These are phyloP conservation scores for Caerostris darwini DNA, from an alignment of 1,140 invertebrate species.

Conservation along the genomic window DNA sequence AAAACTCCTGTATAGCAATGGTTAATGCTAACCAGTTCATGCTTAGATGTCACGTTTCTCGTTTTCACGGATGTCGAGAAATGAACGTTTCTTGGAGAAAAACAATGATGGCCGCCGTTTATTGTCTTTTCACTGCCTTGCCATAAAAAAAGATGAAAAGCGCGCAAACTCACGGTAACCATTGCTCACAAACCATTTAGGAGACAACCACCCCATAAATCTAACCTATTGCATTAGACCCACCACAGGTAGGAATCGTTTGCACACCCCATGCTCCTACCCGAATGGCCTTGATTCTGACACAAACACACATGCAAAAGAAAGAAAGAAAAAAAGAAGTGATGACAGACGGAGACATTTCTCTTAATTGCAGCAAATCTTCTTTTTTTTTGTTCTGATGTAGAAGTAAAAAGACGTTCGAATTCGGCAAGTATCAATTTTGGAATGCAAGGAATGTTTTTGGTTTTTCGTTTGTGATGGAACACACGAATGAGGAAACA, in stretches of 20 bases:
- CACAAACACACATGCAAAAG: neutral
- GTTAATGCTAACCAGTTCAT: no score
- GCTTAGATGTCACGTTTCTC: no score
- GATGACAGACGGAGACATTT: conserved; percentile 23
- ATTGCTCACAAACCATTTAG: neutral
- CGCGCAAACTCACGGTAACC: no score
- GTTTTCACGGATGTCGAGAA: no score
- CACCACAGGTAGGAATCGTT: neutral
- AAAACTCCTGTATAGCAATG: no score
- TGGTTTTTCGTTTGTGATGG: neutral
- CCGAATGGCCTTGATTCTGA: neutral
- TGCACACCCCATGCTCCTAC: neutral
- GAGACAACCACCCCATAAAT: neutral
- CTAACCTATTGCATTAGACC: neutral
- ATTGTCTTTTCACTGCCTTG: no score
- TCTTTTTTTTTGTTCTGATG: neutral
- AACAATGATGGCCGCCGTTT: no score
- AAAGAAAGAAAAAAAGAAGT: neutral
- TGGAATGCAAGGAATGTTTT: neutral
- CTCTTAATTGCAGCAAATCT: neutral
- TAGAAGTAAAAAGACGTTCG: neutral
- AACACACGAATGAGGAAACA: neutral
- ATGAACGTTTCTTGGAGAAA: no score
- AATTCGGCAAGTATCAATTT: neutral
- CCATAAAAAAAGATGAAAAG: no score